phyloP scores from a whole-genome alignment of 2,797 vertebrate species.

The Paguma larvata region DNA sequence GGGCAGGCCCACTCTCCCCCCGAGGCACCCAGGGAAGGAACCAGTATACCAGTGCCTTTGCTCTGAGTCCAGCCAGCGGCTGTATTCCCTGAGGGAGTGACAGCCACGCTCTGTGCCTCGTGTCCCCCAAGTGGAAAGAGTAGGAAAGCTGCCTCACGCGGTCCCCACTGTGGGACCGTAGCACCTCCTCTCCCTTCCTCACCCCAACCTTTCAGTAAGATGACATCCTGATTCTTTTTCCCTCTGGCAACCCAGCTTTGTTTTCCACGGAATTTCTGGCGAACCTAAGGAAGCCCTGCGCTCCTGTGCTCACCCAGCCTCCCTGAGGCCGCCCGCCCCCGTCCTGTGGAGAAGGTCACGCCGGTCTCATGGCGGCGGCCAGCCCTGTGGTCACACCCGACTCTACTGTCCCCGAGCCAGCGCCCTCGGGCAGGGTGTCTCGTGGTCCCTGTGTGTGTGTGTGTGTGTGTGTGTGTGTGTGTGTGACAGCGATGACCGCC shows the following conservation, averaged over 20 bases:
- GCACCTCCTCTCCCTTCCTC: background rate
- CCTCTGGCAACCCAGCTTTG: accelerated
- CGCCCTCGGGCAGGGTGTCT: accelerated
- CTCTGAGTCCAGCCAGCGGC: accelerated
- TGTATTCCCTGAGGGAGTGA: background rate
- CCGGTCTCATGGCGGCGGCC: accelerated
- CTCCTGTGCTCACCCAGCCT: too few species aligned
- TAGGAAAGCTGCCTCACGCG: accelerated
- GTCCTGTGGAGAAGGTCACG: background rate
- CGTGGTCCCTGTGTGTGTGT: accelerated
- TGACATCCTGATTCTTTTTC: background rate
- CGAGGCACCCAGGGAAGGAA: background rate
- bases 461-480: accelerated
- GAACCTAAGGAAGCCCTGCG: background rate
- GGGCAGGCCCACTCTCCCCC: accelerated
- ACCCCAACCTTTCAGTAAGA: accelerated
- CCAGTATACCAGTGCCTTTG: accelerated
- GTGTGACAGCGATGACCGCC: accelerated
- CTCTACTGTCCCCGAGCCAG: background rate
- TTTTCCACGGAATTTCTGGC: background rate
- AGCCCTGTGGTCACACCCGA: background rate
- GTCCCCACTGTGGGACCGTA: background rate
- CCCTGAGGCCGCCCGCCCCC: background rate
- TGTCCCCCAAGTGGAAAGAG: background rate
- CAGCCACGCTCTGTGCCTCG: background rate